Conservation (phyloP, 2,797 vertebrate species). For the Orestias chungarensis region DNA sequence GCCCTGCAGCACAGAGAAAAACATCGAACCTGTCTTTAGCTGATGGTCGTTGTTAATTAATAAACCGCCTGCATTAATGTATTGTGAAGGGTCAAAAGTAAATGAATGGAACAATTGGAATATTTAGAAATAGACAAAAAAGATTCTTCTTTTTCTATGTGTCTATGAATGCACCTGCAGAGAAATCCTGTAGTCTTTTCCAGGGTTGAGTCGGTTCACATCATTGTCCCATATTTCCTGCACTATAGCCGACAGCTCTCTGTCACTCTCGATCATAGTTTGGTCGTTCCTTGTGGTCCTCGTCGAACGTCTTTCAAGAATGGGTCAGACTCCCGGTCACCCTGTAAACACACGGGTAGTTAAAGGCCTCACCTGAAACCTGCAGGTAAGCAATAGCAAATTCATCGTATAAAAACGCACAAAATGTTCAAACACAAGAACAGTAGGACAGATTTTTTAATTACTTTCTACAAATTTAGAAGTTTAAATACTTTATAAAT, state of each 20-base stretch:
- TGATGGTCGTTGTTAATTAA: background rate
- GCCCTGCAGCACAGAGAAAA: constrained; percentile 61
- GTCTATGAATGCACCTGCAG: constrained; percentile 76
- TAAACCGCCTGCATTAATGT: background rate
- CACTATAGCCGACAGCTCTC: constrained; percentile 78
- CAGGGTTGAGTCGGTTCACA: constrained; percentile 79
- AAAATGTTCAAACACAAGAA: background rate
- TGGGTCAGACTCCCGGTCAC: constrained; percentile 8
- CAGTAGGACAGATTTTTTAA: background rate
- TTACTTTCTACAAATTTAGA: background rate
- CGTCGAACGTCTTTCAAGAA: constrained; percentile 18
- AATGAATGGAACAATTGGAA: background rate
- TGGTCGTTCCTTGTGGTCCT: constrained; percentile 3
- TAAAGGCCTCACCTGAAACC: background rate
- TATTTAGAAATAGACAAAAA: background rate
- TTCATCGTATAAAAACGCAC: too few species aligned
- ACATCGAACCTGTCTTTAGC: background rate
- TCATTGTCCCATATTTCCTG: constrained; percentile 85
- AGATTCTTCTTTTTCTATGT: background rate
- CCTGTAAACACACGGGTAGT: constrained; percentile 6
- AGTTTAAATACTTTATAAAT: background rate
- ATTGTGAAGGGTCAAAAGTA: background rate
- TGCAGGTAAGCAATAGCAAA: background rate
- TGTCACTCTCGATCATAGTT: constrained; percentile 79
- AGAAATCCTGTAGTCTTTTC: constrained; percentile 82